Percentiles rank a stretch among this genome's conserved stretches.
phyloP scores from a whole-genome alignment of 2,113 vertebrate species.

The Varanus komodoensis region DNA sequence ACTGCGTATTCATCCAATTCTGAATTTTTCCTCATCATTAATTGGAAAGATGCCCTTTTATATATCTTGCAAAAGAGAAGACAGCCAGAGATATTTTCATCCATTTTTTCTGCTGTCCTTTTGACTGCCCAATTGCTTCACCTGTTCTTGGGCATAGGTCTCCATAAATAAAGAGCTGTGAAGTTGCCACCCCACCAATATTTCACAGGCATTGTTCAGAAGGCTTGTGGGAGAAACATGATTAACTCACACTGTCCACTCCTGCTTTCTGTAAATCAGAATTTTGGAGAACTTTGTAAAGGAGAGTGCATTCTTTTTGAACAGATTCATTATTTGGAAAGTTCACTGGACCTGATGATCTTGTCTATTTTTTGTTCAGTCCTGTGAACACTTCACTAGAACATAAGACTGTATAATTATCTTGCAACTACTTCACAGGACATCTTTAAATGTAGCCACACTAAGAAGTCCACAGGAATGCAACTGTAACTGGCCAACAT shows the following conservation, averaged over 20 bases:
- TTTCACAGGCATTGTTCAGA: neutral
- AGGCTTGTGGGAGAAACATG: neutral
- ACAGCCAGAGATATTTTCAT: too few relatives aligned
- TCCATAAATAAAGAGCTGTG: neutral
- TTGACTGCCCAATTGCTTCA: neutral
- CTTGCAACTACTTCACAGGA: conserved; percentile 59
- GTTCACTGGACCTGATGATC: neutral
- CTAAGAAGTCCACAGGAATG: conserved; percentile 53
- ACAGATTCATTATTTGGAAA: neutral
- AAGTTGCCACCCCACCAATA: neutral
- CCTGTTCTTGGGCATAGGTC: neutral
- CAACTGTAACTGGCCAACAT: conserved; percentile 54
- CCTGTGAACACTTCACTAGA: neutral
- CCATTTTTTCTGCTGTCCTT: neutral
- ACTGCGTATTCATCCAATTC: neutral
- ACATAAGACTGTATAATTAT: too few relatives aligned
- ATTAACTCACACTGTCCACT: too few relatives aligned
- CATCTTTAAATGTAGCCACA: conserved; percentile 66
- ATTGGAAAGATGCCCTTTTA: neutral
- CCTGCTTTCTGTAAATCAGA: neutral
- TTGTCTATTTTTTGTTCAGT: neutral
- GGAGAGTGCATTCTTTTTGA: neutral
- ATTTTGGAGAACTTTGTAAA: neutral
- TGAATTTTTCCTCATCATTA: neutral
- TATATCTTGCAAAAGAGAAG: neutral